Evolutionary conservation across 2,797 vertebrate genomes (phyloP).

Genomic region (Sparus aurata): DNA sequence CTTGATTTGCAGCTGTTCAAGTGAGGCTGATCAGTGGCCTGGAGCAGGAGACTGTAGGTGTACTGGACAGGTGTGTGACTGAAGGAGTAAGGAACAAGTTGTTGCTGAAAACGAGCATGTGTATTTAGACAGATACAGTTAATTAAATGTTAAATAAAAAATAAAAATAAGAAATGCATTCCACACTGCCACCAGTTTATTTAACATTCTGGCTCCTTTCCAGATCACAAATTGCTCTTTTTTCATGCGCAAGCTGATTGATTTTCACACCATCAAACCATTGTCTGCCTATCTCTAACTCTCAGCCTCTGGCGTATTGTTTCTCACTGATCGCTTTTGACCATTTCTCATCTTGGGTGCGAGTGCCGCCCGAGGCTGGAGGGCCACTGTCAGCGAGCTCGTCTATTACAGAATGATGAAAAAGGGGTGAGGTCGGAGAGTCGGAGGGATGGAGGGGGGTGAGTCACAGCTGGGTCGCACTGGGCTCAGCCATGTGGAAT

Average conservation of each 20-base stretch:
- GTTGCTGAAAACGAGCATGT: background rate
- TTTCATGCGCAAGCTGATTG: constrained; percentile 41
- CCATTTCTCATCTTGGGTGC: constrained; percentile 57
- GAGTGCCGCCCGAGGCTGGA: constrained; percentile 37
- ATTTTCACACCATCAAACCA: constrained; percentile 56
- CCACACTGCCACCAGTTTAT: constrained; percentile 9
- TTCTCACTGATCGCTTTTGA: constrained; percentile 47
- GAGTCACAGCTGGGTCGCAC: constrained; percentile 50
- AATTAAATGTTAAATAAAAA: constrained; percentile 10
- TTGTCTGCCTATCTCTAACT: constrained; percentile 49
- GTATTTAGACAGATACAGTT: constrained; percentile 15
- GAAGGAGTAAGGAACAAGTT: background rate
- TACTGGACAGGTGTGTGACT: background rate
- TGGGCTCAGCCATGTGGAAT: constrained; percentile 40
- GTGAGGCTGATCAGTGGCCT: constrained; percentile 1
- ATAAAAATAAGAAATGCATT: background rate
- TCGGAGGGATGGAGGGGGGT: background rate
- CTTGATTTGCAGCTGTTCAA: constrained; percentile 11
- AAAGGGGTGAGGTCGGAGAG: constrained; percentile 7
- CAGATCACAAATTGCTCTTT: constrained; percentile 59
- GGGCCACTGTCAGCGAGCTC: constrained; percentile 11
- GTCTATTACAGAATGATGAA: constrained; percentile 52
- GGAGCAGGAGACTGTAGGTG: background rate
- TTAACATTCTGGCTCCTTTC: constrained; percentile 42
- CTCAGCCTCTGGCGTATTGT: constrained; percentile 55